Evolutionary conservation across 92 coral and sea anemone species (phyloP), one percentile per base, ranked within the genome.

Genomic region (Siderastrea siderea): DNA sequence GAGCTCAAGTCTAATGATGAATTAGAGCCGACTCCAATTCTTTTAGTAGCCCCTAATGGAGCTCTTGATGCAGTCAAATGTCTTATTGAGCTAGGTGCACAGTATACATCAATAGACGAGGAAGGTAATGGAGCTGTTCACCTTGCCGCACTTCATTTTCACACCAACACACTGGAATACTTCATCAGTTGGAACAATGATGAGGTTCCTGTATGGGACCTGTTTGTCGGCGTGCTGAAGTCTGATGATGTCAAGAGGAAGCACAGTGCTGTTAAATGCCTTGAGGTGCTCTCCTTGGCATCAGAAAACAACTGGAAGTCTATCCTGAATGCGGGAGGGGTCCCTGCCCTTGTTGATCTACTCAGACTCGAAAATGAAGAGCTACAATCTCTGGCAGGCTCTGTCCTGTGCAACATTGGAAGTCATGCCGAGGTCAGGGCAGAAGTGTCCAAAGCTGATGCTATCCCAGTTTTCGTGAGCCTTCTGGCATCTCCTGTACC

Each of bases 351-450:
- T 65, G 96, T 95, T 13, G 88, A 95, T 71, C 95, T 93, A 38
- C 90, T 97, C 19, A 79, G 85, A 64, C 83, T 86, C 46, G 94
- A 97, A 50, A 89, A 92, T 82, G 95, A 83, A 74, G 98, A 88
- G 80, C 93, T 97, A 0, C 95, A 93, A 60, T 94, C 97, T 10
- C 91, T 93, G 57, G 95, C 98, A 51, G 96, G 94, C 3, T 97
- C 99, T 26, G 99, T 97, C 8, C 81, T 97, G 77, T 97, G 99
- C 78, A 97, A 97, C 84, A 97, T 97, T 92, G 97, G 98, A 61
- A 90, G 89, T 16, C 94, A 95, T 61, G 68, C 53, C 14, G 90
- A 95, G 60, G 96, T 95, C 43, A 84, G 99, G 15, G 84, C 65
- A 52, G 98, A 90, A 38, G 97, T 97, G 78, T 95, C 97, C 8